Evolutionary conservation across 2,888 invertebrate genomes (phyloP), one percentile per base, ranked within the genome.

Genomic region (Esperia sulphurella): DNA sequence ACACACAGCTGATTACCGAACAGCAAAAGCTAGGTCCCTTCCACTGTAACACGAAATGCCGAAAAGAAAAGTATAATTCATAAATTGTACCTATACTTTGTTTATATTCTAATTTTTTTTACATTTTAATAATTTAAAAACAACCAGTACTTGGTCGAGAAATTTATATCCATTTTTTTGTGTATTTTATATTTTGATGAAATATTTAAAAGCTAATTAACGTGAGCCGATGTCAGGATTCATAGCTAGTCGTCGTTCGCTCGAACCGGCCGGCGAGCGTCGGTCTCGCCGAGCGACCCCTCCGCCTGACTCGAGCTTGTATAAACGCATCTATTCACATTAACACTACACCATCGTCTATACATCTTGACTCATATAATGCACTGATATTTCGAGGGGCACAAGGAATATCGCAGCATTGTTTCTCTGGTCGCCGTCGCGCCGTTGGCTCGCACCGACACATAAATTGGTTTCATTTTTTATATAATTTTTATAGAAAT

Each of bases 91-190:
- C 88, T 88, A 88, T 87, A 87, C 79, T 87, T 88, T 85, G 83
- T 87, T 86, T 88, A 88, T 86, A 88, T 74, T 79, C 89, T 88
- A 88, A 83, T 87, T 88, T 89, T 89, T 89, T 89, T 89, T 88
- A 88, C 86, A 87, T 89, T 88, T 89, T 89, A 89, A 89, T 89
- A 89, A 89, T 89, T 89, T 89, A 89, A 89, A 86, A 87, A 88
- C 88, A 88, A 89, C 89, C 88, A 89, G 84, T 84, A 83, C 79
- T 87, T 83, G 89, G 89, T 88, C 86, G 89, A 83, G 81, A 87
- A 87, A 85, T 88, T 89, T 87, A 87, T 87, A 86, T 87, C 83
- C 86, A 83, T 87, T 86, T 88, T 89, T 88, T 88, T 88, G 88
- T 87, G 83, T 88, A 88, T 89, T 88, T 88, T 89, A 88, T 88